Conservation (phyloP, 2,113 vertebrate genomes). For the Varanus salvator region DNA sequence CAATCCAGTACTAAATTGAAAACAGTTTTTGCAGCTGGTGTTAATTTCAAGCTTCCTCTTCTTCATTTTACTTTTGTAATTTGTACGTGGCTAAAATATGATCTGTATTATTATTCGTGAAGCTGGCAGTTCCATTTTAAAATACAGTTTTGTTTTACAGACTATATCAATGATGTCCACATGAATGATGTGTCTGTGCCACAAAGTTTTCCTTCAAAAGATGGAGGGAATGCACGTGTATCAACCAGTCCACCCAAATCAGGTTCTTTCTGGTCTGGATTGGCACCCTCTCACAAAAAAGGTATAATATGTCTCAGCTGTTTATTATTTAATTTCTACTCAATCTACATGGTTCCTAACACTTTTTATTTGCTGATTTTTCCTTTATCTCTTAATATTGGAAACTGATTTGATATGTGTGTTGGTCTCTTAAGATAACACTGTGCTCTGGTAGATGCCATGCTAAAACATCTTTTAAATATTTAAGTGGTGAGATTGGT, state of each 20-base stretch:
- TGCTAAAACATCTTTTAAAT: not conserved
- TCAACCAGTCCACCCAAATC: slow-evolving; percentile 91
- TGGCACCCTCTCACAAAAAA: slow-evolving; percentile 90
- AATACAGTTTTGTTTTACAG: slow-evolving; percentile 74
- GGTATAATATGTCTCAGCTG: slow-evolving; percentile 71
- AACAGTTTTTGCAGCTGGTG: not conserved
- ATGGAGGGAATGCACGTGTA: slow-evolving; percentile 82
- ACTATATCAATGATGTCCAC: slow-evolving; percentile 86
- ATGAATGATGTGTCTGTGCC: slow-evolving; percentile 83
- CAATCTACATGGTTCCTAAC: not conserved
- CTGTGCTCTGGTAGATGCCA: not conserved
- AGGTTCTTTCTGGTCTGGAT: slow-evolving; percentile 81
- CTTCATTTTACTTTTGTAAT: not conserved
- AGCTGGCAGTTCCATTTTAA: slow-evolving; percentile 10
- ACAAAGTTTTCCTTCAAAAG: slow-evolving; percentile 80
- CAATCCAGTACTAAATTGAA: not conserved
- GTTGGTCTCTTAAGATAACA: not conserved
- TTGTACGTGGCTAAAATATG: not conserved
- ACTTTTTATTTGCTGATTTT: not conserved
- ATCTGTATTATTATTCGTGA: not conserved
- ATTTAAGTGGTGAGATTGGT: not conserved
- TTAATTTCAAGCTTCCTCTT: not conserved
- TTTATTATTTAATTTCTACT: not conserved
- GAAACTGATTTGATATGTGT: not conserved
- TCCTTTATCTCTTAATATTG: not conserved